Evolutionary conservation across 2,113 vertebrate genomes (phyloP).

Genomic region (Syngnathus typhle): DNA sequence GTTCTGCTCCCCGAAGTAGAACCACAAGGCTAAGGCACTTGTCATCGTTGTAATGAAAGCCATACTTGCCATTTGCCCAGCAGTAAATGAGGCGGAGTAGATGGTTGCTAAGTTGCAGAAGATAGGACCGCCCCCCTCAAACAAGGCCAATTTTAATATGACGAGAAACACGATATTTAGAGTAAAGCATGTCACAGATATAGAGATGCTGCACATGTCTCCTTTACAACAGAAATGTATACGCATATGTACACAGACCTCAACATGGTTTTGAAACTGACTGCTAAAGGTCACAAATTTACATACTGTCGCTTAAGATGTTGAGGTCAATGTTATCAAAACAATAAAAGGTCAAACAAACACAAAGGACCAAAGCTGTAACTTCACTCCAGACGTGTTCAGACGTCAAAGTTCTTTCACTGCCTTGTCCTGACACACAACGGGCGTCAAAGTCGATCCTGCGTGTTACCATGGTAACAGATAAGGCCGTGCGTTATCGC

Average conservation of each 20-base stretch:
- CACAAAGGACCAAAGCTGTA: neutral
- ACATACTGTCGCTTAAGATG: neutral
- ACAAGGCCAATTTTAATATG: no score
- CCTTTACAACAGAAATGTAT: no score
- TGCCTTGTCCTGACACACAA: conserved; percentile 30
- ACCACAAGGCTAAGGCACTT: no score
- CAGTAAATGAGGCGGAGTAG: no score
- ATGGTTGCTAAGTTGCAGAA: no score
- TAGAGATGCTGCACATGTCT: no score
- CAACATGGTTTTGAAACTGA: neutral
- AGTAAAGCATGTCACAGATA: no score
- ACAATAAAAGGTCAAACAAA: conserved; percentile 1
- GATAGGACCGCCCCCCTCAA: no score
- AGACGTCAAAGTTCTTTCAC: conserved; percentile 28
- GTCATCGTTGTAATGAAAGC: no score
- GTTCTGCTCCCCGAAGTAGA: no score
- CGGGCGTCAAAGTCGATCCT: conserved; percentile 34
- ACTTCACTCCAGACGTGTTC: neutral
- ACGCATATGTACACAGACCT: neutral
- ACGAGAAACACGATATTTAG: no score
- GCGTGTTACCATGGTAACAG: conserved; percentile 46
- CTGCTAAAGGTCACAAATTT: neutral
- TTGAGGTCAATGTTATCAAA: neutral
- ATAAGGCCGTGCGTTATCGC: conserved; percentile 49
- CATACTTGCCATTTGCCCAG: no score